Conservation (phyloP, 2,113 vertebrate genomes). For the Centropus bengalensis region DNA sequence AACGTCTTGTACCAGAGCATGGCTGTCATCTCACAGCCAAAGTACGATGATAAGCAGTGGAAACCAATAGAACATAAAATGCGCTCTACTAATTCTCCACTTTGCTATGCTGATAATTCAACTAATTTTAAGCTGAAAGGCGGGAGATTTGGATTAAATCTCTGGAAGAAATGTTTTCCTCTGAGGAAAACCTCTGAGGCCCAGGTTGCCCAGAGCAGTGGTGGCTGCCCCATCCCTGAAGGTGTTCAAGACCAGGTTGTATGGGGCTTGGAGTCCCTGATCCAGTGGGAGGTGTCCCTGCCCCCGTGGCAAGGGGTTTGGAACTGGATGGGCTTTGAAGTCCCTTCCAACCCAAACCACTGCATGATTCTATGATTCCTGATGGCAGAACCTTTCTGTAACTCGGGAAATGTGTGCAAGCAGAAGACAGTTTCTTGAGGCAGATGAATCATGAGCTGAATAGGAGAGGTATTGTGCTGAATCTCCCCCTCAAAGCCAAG, state of each 20-base stretch:
- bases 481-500: not conserved
- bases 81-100: not conserved
- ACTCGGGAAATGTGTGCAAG: not conserved
- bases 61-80: not conserved
- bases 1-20: not conserved
- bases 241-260: no score
- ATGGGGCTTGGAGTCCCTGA: no score
- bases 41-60: not conserved
- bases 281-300: no score
- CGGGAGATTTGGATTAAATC: no score
- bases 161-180: no score
- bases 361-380: not conserved
- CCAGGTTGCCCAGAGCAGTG: no score
- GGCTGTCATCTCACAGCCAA: not conserved
- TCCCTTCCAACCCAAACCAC: no score
- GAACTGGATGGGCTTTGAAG: no score
- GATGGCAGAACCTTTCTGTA: not conserved
- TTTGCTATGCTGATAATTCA: not conserved
- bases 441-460: not conserved
- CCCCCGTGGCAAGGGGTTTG: no score
- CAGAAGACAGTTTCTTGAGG: not conserved
- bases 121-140: no score
- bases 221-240: no score
- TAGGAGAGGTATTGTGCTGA: not conserved
- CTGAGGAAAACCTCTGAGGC: no score